Percentiles rank a stretch among this genome's conserved stretches.
phyloP scores from a whole-genome alignment of 2,797 vertebrate genomes.

The Halcyon smyrnensis region DNA sequence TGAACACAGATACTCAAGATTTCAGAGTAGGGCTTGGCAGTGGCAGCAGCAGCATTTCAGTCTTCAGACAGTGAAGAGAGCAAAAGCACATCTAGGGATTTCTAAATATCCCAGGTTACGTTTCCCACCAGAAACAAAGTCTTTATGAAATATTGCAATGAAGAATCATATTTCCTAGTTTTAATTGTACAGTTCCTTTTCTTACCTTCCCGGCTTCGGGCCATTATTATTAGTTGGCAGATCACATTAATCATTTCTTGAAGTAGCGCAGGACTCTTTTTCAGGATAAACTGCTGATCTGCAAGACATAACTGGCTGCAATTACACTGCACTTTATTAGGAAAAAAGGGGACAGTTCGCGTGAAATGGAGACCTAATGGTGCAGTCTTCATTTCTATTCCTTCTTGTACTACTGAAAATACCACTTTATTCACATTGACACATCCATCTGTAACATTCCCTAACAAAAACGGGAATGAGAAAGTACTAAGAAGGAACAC shows the following conservation, averaged over 20 bases:
- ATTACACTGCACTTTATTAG: background rate
- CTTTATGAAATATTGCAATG: background rate
- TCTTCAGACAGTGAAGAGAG: background rate
- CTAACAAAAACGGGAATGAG: background rate
- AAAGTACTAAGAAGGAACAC: background rate
- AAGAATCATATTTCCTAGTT: background rate
- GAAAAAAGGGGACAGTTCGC: background rate
- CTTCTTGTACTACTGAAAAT: background rate
- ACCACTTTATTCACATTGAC: background rate
- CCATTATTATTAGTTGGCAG: constrained; percentile 98
- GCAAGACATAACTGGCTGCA: constrained; percentile 53
- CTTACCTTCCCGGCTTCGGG: constrained; percentile 95
- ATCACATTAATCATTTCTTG: constrained; percentile 99
- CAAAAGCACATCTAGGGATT: background rate
- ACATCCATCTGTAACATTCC: background rate
- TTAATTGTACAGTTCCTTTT: constrained; percentile 6
- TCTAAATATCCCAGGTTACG: background rate
- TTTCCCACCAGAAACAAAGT: background rate
- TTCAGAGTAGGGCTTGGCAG: background rate
- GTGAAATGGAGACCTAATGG: background rate
- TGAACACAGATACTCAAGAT: background rate
- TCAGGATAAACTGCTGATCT: constrained; percentile 97
- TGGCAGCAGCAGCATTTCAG: background rate
- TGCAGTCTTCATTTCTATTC: background rate
- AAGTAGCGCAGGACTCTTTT: constrained; percentile 94